Evolutionary conservation across 1,140 invertebrate genomes (phyloP), one percentile per base, ranked within the genome.

Genomic region (Babylonia areolata): DNA sequence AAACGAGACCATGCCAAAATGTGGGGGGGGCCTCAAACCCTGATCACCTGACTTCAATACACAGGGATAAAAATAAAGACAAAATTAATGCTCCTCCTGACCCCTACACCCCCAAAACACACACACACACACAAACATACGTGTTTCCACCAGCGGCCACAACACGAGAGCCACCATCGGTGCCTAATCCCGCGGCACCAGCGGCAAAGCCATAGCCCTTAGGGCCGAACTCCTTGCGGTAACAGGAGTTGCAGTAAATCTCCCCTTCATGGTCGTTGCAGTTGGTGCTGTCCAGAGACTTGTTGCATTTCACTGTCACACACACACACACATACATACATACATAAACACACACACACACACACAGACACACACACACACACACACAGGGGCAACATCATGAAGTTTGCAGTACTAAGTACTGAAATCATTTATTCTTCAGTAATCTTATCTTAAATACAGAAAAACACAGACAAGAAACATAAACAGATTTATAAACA

Each of bases 181-280:
- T 28, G 37, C 33, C 35, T 37, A 77, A 31, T 15, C 35, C 75
- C 3, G 75, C 35, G 39, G 12, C 71, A 3, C 71, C 71, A 12
- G 71, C 71, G 20, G 71, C 71, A 73, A 73, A 73, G 31, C 75
- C 82, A 23, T 82, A 87, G 46, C 75, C 42, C n/a, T 78, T 71
- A 23, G 98, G 98, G 78, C 98, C 98, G 94, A 97, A 99, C 93
- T 97, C 97, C 89, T 97, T 96, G 78, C 96, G 97, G 95, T 99
- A 99, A 95, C 98, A 99, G 84, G 97, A 95, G 92, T 97, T 96
- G 95, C 98, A 99, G 95, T 98, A 99, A 90, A 99, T 97, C 92
- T 99, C 97, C 86, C 97, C 97, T 93, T 98, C 97, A 87, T 98
- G 98, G 92, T 99, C 98, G 93, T 97, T 98, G 87, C 98, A 95